Evolutionary conservation across 2,797 vertebrate species (phyloP).

Genomic region (Sebastes melanostomus): DNA sequence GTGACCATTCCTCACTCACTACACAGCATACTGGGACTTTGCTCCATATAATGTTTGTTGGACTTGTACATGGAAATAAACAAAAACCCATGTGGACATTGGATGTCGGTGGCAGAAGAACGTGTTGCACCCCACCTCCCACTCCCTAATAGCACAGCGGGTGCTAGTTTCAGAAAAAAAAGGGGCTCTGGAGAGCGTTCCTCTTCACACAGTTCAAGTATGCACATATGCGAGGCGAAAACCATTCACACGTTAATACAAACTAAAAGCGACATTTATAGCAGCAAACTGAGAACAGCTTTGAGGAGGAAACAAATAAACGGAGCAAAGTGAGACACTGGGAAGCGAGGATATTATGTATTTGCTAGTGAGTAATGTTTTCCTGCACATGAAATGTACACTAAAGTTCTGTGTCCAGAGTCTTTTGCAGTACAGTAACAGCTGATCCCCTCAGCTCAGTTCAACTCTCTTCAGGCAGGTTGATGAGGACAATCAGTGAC

Average conservation of each 20-base stretch:
- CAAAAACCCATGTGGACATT: constrained; percentile 16
- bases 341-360: constrained; percentile 47
- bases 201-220: constrained; percentile 82
- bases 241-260: constrained; percentile 78
- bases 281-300: constrained; percentile 92
- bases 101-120: constrained; percentile 27
- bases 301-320: constrained; percentile 84
- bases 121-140: not conserved
- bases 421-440: constrained; percentile 31
- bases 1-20: constrained; percentile 4
- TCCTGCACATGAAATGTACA: constrained; percentile 60
- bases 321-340: constrained; percentile 84
- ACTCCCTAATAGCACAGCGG: constrained; percentile 75
- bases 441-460: constrained; percentile 8
- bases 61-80: constrained; percentile 50
- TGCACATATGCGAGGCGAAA: constrained; percentile 78
- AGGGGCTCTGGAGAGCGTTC: constrained; percentile 76
- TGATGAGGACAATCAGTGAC: constrained; percentile 3
- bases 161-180: constrained; percentile 79
- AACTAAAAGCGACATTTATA: constrained; percentile 91
- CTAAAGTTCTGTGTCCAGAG: not conserved
- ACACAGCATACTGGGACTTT: constrained; percentile 34
- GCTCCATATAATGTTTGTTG: constrained; percentile 37
- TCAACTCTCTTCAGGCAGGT: constrained; percentile 1
- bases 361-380: constrained; percentile 52